Conservation (phyloP, 1,140 invertebrate species). For the Acromyrmex heyeri region DNA sequence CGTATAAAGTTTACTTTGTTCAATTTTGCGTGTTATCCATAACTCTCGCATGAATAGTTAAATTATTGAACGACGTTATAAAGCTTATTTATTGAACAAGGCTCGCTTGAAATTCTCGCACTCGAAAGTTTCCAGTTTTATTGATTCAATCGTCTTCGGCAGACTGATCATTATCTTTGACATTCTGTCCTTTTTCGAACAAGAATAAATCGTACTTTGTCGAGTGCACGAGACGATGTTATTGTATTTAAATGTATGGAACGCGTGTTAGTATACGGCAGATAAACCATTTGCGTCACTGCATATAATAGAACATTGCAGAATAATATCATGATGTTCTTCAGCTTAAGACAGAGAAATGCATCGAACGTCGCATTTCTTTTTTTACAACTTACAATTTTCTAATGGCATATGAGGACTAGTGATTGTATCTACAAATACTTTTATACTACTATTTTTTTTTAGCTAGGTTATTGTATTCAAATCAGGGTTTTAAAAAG, state of each 20-base stretch:
- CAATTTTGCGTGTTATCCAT: slow-evolving; percentile 1
- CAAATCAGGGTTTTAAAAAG: neutral
- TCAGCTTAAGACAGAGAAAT: slow-evolving; percentile 19
- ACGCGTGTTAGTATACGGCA: slow-evolving; percentile 23
- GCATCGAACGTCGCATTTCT: neutral
- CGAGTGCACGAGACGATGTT: slow-evolving; percentile 27
- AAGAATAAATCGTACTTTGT: slow-evolving; percentile 38
- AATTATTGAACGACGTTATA: neutral
- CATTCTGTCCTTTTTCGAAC: neutral
- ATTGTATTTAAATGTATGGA: slow-evolving; percentile 39
- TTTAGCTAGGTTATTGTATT: neutral
- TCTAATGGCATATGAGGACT: neutral
- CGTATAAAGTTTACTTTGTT: neutral
- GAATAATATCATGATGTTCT: slow-evolving; percentile 38
- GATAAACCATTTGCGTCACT: slow-evolving; percentile 28
- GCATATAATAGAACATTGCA: slow-evolving; percentile 7
- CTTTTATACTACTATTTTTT: neutral
- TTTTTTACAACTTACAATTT: slow-evolving; percentile 15
- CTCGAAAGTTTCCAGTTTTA: slow-evolving; percentile 10
- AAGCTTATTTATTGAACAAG: slow-evolving; percentile 35
- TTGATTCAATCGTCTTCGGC: neutral
- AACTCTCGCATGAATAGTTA: slow-evolving; percentile 18
- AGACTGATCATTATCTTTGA: slow-evolving; percentile 16
- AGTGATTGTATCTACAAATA: neutral
- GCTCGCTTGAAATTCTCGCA: neutral